Base-by-base conservation (phyloP, 2,888 invertebrate genomes). In the Phytoseiulus persimilis region DNA sequence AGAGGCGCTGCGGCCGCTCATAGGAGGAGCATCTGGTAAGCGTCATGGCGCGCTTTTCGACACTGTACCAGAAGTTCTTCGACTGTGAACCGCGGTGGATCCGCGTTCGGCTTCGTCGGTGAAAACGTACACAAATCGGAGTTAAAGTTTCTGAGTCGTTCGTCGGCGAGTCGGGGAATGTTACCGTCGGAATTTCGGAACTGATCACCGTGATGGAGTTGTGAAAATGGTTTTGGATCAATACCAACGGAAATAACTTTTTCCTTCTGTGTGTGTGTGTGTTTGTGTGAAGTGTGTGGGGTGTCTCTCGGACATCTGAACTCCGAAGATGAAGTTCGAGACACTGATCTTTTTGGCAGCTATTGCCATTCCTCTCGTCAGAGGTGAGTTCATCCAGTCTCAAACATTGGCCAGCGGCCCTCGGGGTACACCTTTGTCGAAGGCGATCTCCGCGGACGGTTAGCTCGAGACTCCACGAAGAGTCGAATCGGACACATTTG, bases 1-100 rank as follows among this genome's bases (percentile, higher is more conserved):
- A 65, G 65, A 65, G 65, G 65, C 65, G 65, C 65, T 65, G 65
- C 65, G 28, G 9, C 65, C 28, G 65, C 65, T 28, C 23, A 28
- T 65, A 65, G 65, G 65, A 65, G 65, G 65, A 65, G 65, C 65
- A 65, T 65, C 65, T 65, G 65, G 65, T 65, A 28, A 65, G 65
- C 65, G 65, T 65, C 65, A 65, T 65, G 65, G 65, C 65, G 65
- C 65, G 65, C 65, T 65, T 65, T 65, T 65, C 65, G 65, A 65
- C 65, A 65, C 65, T 14, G 9, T 18, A 65, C 65, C 65, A 65
- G 65, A 65, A 65, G 65, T 65, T 65, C 28, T 14, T 65, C 65
- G 65, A 65, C 14, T 65, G 65, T 65, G 65, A 65, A 65, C 65
- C 65, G 65, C 65, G 65, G 65, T 65, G 65, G 65, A 65, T 65